Evolutionary conservation across 2,888 invertebrate genomes (phyloP).

Genomic region (Lottia scabra): DNA sequence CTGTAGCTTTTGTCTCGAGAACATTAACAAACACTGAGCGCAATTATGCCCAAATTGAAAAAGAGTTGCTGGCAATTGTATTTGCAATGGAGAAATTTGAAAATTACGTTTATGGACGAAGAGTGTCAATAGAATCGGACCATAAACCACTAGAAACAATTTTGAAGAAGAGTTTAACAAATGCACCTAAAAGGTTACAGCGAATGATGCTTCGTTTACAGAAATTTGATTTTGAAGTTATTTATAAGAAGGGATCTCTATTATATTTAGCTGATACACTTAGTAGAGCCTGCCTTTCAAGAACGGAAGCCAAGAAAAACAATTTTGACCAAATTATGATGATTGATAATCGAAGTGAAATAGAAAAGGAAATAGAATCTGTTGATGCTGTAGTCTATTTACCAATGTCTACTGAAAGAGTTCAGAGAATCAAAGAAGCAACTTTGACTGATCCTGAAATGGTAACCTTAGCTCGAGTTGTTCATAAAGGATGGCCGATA

Average conservation of each 20-base stretch:
- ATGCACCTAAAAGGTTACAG: constrained; percentile 17
- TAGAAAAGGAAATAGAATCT: not conserved
- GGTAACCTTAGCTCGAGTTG: not conserved
- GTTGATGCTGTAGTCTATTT: not conserved
- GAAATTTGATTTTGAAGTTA: constrained; percentile 11
- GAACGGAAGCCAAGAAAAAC: not conserved
- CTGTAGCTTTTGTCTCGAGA: too few species aligned
- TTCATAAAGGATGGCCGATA: not conserved
- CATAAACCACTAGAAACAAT: too few species aligned
- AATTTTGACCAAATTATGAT: constrained; percentile 15
- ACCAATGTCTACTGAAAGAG: not conserved
- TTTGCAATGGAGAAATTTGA: too few species aligned
- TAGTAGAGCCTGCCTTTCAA: constrained; percentile 13
- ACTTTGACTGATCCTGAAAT: not conserved
- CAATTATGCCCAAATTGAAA: too few species aligned
- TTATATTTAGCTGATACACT: constrained; percentile 28
- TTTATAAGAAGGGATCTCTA: constrained; percentile 19
- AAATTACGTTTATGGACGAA: too few species aligned
- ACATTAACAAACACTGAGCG: too few species aligned
- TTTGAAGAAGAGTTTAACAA: too few species aligned
- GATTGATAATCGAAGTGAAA: not conserved
- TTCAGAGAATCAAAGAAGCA: not conserved
- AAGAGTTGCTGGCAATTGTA: too few species aligned
- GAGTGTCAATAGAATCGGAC: too few species aligned
- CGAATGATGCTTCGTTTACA: constrained; percentile 24